phyloP scores from a whole-genome alignment of 2,113 vertebrate species.

The Vulpes lagopus region DNA sequence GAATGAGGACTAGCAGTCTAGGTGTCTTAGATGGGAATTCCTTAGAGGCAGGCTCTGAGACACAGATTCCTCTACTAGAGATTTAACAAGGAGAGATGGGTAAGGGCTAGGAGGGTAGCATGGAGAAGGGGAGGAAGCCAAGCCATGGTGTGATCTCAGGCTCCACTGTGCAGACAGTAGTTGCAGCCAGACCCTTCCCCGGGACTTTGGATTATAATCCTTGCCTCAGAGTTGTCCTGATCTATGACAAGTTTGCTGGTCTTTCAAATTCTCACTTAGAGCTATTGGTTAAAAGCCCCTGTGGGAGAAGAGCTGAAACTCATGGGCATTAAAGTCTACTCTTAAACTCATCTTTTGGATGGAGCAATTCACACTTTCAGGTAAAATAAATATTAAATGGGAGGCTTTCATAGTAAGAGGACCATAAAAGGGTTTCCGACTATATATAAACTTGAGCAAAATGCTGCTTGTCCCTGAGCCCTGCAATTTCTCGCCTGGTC shows the following conservation, averaged over 20 bases:
- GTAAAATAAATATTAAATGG: background rate
- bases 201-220: background rate
- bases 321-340: background rate
- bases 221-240: background rate
- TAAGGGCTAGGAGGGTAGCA: background rate
- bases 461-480: background rate
- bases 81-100: background rate
- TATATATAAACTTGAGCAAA: conserved; percentile 6
- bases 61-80: background rate
- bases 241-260: background rate
- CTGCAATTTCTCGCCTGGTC: background rate
- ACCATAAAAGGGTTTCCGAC: background rate
- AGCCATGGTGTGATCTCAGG: background rate
- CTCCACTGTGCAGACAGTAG: background rate
- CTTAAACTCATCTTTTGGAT: background rate
- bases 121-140: background rate
- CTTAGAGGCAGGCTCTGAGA: background rate
- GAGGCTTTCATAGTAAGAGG: background rate
- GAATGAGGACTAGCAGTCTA: background rate
- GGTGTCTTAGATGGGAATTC: background rate
- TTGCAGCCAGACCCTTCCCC: background rate
- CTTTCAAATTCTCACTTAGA: background rate
- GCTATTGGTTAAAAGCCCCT: background rate
- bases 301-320: background rate
- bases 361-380: background rate